These are phyloP conservation scores for Dinocampus coccinellae DNA, from an alignment of 2,888 invertebrate species.

Conservation along the genomic window DNA sequence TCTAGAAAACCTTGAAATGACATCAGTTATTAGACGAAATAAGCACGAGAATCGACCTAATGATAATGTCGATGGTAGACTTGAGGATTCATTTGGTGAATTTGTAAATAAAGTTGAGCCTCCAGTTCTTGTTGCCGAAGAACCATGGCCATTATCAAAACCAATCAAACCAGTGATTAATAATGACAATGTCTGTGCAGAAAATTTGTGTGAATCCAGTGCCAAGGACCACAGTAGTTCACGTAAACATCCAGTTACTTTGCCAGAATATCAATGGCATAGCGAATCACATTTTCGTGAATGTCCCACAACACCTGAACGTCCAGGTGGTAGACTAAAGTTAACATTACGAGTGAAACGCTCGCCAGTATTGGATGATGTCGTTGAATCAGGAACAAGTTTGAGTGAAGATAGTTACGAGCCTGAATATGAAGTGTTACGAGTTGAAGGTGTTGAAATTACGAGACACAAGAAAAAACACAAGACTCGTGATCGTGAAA, in stretches of 20 bases:
- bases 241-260: constrained; percentile 16
- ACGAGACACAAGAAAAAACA: constrained; percentile 72
- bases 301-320: constrained; percentile 73
- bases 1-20: constrained; percentile 58
- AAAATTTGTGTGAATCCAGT: constrained; percentile 39
- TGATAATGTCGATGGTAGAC: constrained; percentile 50
- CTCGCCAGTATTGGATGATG: constrained; percentile 87
- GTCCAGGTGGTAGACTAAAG: constrained; percentile 76
- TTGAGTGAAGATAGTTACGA: constrained; percentile 77
- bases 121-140: constrained; percentile 56
- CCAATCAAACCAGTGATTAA: constrained; percentile 15
- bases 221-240: constrained; percentile 4
- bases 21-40: constrained; percentile 60
- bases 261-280: constrained; percentile 53
- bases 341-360: constrained; percentile 89
- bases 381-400: constrained; percentile 84
- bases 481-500: constrained; percentile 74
- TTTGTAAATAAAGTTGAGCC: constrained; percentile 56
- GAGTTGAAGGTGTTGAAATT: constrained; percentile 81
- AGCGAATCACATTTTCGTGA: constrained; percentile 45
- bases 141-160: constrained; percentile 54
- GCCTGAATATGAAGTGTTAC: constrained; percentile 87
- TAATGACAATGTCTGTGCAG: constrained; percentile 23
- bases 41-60: constrained; percentile 56
- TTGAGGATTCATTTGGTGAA: constrained; percentile 51